Evolutionary conservation across 2,797 vertebrate species (phyloP), one percentile per base, ranked within the genome.

Genomic region (Chrysolophus pictus): DNA sequence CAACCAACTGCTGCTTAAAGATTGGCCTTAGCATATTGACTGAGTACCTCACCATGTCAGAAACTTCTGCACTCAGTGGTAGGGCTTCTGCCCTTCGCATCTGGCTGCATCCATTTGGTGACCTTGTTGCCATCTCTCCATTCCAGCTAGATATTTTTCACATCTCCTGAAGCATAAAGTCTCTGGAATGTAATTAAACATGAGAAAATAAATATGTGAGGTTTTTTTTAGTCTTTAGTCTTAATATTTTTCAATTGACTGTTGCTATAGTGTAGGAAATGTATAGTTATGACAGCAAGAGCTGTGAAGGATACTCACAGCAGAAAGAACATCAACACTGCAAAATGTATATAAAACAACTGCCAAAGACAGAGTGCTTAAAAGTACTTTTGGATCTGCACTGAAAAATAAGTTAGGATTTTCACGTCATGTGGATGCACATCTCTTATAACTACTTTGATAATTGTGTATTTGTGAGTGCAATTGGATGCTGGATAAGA

Each of bases 1-100:
- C 87, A 79, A 88, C 56, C 82, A 91, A 71, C 76, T 92, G 86
- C 76, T 89, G 63, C 91, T 88, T 70, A 44, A 73, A 91, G 70
- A 64, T 92, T 41, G n/a, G 79, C 67, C 37, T 70, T 26, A 86
- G 64, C 42, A 15, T 59, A 10, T 42, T 33, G 14, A 63, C 1
- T 56, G 42, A 83, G 63, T 72, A 37, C 24, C 55, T 91, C 18
- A 89, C 31, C 2, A 2, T 55, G 31, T 0, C 22, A 24, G 79
- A 87, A 92, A 79, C 56, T 87, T 56, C 63, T 70, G 63, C 8
- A 13, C 49, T 73, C 8, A 0, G 46, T 29, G 19, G 13, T 31
- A 47, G 73, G 46, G 26, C 22, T 91, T 31, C 39, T 37, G 51
- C n/a, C 55, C 88, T 55, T 2, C 0, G 51, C 47, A 0, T 0